A percentile compares a stretch with the other conserved stretches of the same genome.
phyloP scores from a whole-genome alignment of 2,113 vertebrate species.

The Notechis scutatus region DNA sequence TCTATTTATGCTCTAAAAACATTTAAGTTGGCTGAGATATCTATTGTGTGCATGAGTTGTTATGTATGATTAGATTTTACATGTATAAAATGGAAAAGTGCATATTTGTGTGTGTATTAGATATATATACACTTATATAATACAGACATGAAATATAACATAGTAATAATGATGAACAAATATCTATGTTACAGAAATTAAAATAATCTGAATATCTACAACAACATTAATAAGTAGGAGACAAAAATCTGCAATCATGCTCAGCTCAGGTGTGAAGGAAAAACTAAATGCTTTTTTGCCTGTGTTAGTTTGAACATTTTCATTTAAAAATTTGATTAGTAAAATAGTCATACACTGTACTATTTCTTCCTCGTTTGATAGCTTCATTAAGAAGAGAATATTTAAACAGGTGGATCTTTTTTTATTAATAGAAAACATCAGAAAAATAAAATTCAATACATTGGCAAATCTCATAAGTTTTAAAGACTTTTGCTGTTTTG shows the following conservation, averaged over 20 bases:
- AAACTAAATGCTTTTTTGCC: neutral
- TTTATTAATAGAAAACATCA: constrained; percentile 4
- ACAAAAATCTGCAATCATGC: neutral
- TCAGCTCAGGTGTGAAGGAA: neutral
- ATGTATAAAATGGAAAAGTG: neutral
- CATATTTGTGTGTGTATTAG: neutral
- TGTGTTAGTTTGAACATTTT: neutral
- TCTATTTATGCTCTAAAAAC: neutral
- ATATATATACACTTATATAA: neutral
- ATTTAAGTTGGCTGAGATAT: neutral
- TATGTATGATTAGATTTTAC: neutral
- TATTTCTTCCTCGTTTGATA: neutral
- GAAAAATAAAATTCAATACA: neutral
- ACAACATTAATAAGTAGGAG: neutral
- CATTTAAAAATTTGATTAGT: neutral
- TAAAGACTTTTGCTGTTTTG: neutral
- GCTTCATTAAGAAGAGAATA: neutral
- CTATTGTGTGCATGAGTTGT: neutral
- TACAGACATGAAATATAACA: neutral
- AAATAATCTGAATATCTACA: neutral
- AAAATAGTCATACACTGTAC: neutral
- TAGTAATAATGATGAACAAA: neutral
- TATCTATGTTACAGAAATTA: neutral
- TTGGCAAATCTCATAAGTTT: neutral
- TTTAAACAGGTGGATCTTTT: neutral